Percentiles rank a stretch among this genome's conserved stretches.
Conservation (phyloP, 2,113 vertebrate genomes). For the Charina bottae region DNA sequence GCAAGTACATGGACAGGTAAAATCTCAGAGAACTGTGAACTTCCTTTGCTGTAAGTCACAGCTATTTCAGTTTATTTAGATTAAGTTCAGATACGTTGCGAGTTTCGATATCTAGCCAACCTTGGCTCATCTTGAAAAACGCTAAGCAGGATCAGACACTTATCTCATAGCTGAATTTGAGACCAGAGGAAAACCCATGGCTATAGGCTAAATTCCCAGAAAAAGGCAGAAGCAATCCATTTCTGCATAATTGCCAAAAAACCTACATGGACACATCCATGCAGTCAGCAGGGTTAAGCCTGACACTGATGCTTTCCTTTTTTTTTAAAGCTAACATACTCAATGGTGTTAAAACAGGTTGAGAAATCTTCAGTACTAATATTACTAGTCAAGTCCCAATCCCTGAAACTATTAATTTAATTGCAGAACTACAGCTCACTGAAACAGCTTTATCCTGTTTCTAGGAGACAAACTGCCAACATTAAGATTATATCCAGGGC, state of each 20-base stretch:
- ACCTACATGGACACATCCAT: neutral
- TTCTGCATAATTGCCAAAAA: neutral
- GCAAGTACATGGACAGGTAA: neutral
- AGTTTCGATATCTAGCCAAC: neutral
- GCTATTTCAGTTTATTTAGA: neutral
- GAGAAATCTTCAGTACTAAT: neutral
- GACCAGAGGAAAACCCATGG: neutral
- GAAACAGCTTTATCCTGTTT: neutral
- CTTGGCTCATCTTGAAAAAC: neutral
- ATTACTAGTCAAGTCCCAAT: neutral
- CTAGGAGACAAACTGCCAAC: neutral
- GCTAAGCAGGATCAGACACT: neutral
- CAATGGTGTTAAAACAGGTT: neutral
- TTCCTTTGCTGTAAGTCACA: neutral
- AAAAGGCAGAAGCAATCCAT: neutral
- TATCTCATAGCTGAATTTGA: neutral
- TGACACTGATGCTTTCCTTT: neutral
- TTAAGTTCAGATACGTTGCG: neutral
- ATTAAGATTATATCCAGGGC: neutral
- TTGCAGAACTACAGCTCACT: neutral
- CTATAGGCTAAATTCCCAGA: neutral
- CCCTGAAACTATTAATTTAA: neutral
- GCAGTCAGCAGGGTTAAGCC: neutral
- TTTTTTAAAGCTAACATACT: neutral
- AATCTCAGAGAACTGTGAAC: neutral